A percentile compares a stretch with the other conserved stretches of the same genome.
Evolutionary conservation across 2,888 invertebrate genomes (phyloP).

Genomic region (Isoperla grammatica): DNA sequence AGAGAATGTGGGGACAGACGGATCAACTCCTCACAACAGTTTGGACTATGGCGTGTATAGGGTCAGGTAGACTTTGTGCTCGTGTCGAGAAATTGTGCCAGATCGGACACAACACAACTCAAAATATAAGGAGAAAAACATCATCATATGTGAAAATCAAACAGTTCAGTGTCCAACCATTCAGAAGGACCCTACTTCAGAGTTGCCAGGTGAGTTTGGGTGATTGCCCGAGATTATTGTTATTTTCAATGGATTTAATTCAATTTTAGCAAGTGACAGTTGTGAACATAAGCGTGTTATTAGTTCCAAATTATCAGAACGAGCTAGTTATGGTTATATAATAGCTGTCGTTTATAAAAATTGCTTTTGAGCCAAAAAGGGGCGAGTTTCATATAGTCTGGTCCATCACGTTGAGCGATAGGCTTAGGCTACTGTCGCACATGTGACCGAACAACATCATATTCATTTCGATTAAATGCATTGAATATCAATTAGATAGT

Average conservation of each 20-base stretch:
- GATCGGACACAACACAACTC: constrained; percentile 58
- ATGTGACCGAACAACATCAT: no score
- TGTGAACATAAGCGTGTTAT: not conserved
- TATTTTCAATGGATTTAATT: not conserved
- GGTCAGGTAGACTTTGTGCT: constrained; percentile 76
- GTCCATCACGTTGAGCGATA: no score
- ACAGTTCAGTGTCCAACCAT: constrained; percentile 55
- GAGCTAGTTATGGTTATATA: no score
- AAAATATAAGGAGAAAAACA: constrained; percentile 58
- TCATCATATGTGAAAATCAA: constrained; percentile 61
- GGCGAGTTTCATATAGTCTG: no score
- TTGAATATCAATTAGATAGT: no score
- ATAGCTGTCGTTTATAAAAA: no score
- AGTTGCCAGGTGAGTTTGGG: constrained; percentile 43
- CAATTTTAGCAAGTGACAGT: not conserved
- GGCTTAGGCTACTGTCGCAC: no score
- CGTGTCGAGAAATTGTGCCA: constrained; percentile 78
- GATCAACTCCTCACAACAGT: constrained; percentile 59
- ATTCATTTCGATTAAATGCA: no score
- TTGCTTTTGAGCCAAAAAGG: no score
- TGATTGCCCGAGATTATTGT: not conserved
- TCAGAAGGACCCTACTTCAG: constrained; percentile 42
- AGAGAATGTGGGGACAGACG: constrained; percentile 14
- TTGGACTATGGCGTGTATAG: constrained; percentile 78
- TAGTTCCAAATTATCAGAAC: no score